phyloP scores from a whole-genome alignment of 2,797 vertebrate genomes.

The Takifugu rubripes region DNA sequence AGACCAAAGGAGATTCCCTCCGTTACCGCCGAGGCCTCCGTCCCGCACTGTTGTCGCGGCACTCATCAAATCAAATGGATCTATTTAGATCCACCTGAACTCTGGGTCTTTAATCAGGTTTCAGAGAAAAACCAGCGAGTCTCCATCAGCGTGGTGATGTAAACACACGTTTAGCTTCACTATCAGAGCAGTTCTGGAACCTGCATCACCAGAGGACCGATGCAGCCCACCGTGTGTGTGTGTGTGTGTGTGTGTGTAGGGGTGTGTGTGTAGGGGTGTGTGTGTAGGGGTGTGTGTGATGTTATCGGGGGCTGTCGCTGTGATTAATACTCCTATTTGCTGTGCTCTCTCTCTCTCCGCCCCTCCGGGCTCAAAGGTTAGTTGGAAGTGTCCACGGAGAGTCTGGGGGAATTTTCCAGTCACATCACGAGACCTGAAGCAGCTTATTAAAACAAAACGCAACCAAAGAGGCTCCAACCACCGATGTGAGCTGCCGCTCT shows the following conservation, averaged over 20 bases:
- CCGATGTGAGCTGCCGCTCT: no score
- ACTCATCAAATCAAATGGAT: no score
- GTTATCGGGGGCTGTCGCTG: slow-evolving; percentile 38
- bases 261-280: no score
- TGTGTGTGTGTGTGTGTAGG: slow-evolving; percentile 22
- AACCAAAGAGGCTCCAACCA: no score
- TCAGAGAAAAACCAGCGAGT: no score
- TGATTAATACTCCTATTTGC: slow-evolving; percentile 71
- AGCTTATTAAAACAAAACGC: no score
- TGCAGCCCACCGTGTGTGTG: slow-evolving; percentile 61
- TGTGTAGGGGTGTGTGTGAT: slow-evolving; percentile 19
- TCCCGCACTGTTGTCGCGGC: no score
- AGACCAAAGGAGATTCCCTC: slow-evolving; percentile 6
- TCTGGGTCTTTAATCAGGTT: no score
- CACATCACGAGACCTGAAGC: slow-evolving; percentile 9
- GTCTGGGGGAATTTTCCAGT: slow-evolving; percentile 43
- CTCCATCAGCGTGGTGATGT: neutral
- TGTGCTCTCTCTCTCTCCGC: slow-evolving; percentile 32
- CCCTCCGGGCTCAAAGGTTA: slow-evolving; percentile 57
- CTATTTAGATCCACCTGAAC: no score
- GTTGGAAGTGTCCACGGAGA: slow-evolving; percentile 49
- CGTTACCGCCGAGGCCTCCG: no score
- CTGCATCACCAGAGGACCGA: slow-evolving; percentile 72
- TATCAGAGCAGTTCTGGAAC: slow-evolving; percentile 45
- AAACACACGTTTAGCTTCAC: slow-evolving; percentile 46